Evolutionary conservation across 1,140 invertebrate species (phyloP), one percentile per base, ranked within the genome.

Genomic region (Pomacea maculata): DNA sequence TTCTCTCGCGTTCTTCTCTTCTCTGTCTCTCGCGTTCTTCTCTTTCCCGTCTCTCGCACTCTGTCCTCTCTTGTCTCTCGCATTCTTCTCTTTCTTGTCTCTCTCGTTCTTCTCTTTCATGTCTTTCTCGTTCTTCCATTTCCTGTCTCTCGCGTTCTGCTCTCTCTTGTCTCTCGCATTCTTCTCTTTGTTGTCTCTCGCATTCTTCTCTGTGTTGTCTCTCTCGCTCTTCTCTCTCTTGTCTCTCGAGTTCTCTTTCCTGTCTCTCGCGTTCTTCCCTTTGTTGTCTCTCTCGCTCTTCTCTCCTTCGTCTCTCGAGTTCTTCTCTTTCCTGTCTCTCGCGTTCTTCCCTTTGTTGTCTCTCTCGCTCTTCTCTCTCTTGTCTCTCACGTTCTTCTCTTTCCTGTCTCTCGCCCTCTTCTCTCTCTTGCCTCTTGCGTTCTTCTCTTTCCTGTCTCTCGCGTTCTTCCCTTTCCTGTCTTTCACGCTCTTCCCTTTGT

Each of bases 281-380:
- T 73, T 73, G 2, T 55, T 25, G 19, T 77, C 45, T 77, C 61
- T 65, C 61, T 67, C 25, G 15, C 57, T 79, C 64, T 79, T 29
- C 70, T n/a, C 70, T 8, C 71, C 6, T 54, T 67, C 45, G 17
- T 52, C 78, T 70, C 7, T 79, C 78, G 67, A 21, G 67, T 4
- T 52, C 64, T 79, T 29, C 45, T 17, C 45, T 29, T 71, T 34
- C 54, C 21, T 57, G 7, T 54, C 67, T 70, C 34, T 79, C 55
- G 4, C 78, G 67, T 25, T 68, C 67, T 72, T 72, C 57, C 52
- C 17, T 64, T 73, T 73, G 2, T 55, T 25, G 19, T 77, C 45
- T 77, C 61, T 65, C 61, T 67, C 25, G 15, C 57, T 79, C 64
- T 79, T 29, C 70, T n/a, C 70, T 8, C 71, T 34, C 54, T 6